Conservation (phyloP, 2,888 invertebrate species). For the Acrobasis suavella region DNA sequence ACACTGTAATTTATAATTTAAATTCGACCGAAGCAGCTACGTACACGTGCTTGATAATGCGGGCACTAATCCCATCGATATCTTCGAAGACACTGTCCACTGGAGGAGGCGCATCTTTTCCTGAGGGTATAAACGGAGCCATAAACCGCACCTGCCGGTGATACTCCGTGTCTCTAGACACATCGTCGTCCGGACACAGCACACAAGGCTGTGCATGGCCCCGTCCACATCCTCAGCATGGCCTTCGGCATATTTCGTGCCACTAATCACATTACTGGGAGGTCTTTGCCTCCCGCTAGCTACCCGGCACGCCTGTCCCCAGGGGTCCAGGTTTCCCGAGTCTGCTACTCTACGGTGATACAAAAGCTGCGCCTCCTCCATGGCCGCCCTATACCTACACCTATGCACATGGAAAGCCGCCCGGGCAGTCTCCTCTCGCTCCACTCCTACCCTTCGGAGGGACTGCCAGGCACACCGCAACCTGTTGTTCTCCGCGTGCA, state of each 20-base stretch:
- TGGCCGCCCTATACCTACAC: not conserved
- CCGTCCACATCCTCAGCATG: too few species aligned
- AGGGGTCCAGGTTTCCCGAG: conserved; percentile 24
- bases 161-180: too few species aligned
- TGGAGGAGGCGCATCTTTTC: conserved; percentile 28
- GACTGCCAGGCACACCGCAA: too few species aligned
- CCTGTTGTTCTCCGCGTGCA: not conserved
- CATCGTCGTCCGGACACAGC: too few species aligned
- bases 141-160: conserved; percentile 30
- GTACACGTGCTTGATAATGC: conserved; percentile 34
- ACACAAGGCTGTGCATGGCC: too few species aligned
- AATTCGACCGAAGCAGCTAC: too few species aligned
- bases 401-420: conserved; percentile 16
- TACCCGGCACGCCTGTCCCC: conserved; percentile 5
- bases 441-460: too few species aligned
- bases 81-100: conserved; percentile 9
- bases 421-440: conserved; percentile 18
- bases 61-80: conserved; percentile 37
- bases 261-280: too few species aligned
- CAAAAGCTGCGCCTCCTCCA: too few species aligned
- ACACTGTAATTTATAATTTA: too few species aligned
- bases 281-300: conserved; percentile 1
- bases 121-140: conserved; percentile 33
- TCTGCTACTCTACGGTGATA: not conserved
- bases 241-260: conserved; percentile 31